phyloP scores from a whole-genome alignment of 2,113 vertebrate species.

The Amphiprion ocellaris region DNA sequence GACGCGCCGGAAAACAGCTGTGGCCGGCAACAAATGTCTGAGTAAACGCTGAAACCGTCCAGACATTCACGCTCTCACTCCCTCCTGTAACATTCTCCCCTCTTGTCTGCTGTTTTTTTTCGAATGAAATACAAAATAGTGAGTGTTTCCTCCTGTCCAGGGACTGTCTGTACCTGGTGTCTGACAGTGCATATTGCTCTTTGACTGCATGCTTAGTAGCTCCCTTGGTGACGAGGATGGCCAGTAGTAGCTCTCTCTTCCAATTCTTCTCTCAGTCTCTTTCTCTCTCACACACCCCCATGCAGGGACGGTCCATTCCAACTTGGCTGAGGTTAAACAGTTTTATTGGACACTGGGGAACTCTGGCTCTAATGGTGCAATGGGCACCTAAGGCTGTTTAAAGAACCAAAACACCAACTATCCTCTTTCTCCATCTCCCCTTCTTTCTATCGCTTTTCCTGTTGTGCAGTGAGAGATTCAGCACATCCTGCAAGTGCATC shows the following conservation, averaged over 20 bases:
- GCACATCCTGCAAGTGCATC: background rate
- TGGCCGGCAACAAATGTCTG: constrained; percentile 55
- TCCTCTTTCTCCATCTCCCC: constrained; percentile 7
- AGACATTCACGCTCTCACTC: constrained; percentile 8
- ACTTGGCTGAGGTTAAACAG: constrained; percentile 52
- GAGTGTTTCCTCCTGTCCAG: background rate
- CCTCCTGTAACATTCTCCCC: constrained; percentile 3
- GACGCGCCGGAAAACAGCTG: constrained; percentile 67
- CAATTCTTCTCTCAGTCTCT: background rate
- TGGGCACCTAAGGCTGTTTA: constrained; percentile 50
- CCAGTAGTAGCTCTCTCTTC: constrained; percentile 19
- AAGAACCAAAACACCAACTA: constrained; percentile 51
- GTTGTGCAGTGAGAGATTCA: background rate
- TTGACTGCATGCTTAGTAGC: constrained; percentile 41
- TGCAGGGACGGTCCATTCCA: constrained; percentile 24
- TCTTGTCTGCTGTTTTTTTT: background rate
- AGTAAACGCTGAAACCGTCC: constrained; percentile 47
- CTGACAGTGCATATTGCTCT: constrained; percentile 32
- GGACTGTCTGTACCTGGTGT: constrained; percentile 16
- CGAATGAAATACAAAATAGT: background rate
- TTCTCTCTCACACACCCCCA: too few relatives aligned
- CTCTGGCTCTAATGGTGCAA: constrained; percentile 44
- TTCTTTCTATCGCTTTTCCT: background rate
- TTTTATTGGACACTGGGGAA: constrained; percentile 52
- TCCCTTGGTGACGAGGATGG: constrained; percentile 19